phyloP scores from a whole-genome alignment of 2,797 vertebrate species.

The Sus cebifrons region DNA sequence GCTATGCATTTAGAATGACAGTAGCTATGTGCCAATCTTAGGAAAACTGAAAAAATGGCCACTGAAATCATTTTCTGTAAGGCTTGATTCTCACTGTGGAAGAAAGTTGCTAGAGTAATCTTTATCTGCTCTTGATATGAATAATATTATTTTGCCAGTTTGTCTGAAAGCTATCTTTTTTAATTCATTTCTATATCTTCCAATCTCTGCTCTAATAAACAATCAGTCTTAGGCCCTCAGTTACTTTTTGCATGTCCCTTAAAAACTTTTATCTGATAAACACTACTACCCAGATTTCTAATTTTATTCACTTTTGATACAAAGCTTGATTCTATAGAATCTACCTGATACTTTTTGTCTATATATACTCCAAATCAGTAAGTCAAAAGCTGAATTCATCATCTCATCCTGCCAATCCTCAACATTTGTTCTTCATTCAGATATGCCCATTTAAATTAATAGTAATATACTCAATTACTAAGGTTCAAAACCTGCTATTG shows the following conservation, averaged over 20 bases:
- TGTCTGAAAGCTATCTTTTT: neutral
- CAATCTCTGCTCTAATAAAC: neutral
- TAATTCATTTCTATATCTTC: conserved; percentile 25
- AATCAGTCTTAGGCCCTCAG: neutral
- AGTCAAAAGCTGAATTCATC: neutral
- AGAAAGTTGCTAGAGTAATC: neutral
- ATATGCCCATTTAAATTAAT: neutral
- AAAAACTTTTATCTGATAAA: conserved; percentile 29
- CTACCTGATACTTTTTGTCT: neutral
- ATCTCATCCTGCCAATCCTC: neutral
- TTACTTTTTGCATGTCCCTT: neutral
- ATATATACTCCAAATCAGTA: neutral
- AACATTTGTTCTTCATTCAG: conserved; percentile 32
- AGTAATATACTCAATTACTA: neutral
- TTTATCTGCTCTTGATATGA: conserved; percentile 33
- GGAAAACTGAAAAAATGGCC: neutral
- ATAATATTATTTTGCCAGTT: neutral
- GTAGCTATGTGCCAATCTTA: neutral
- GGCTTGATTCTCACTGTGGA: neutral
- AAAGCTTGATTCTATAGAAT: neutral
- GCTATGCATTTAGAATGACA: neutral
- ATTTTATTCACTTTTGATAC: conserved; percentile 14
- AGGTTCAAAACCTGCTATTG: conserved; percentile 7
- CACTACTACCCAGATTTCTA: neutral
- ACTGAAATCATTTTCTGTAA: neutral